These are phyloP conservation scores for Erythrocebus patas DNA, from an alignment of 2,113 vertebrate species.

Conservation along the genomic window DNA sequence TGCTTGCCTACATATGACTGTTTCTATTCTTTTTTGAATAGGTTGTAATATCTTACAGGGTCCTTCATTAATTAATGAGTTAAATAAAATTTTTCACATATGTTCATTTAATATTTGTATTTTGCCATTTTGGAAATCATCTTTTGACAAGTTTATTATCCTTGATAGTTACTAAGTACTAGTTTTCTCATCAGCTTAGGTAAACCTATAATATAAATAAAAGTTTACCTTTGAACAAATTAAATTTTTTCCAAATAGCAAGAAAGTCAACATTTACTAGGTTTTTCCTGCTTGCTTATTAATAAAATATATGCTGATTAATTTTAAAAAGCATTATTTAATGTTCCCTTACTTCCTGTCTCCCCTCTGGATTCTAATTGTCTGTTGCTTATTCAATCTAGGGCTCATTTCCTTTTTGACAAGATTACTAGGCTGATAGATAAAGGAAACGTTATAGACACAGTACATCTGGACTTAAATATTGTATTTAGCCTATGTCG, in stretches of 20 bases:
- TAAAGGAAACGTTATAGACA: background rate
- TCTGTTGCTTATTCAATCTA: background rate
- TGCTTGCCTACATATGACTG: background rate
- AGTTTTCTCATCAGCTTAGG: background rate
- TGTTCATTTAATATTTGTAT: background rate
- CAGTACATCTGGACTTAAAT: background rate
- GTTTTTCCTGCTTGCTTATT: background rate
- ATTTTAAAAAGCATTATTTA: background rate
- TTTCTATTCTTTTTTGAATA: background rate
- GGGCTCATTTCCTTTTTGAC: background rate
- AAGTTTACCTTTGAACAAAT: background rate
- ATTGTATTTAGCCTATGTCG: background rate
- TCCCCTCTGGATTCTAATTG: background rate
- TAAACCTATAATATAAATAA: background rate
- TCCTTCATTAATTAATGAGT: background rate
- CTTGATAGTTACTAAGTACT: background rate
- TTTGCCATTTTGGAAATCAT: conserved; percentile 12
- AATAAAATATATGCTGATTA: background rate
- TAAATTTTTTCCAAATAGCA: background rate
- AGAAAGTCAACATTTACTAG: background rate
- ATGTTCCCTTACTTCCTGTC: background rate
- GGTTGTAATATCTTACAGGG: background rate
- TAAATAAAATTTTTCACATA: background rate
- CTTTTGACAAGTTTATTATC: background rate
- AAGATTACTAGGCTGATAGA: background rate